A percentile compares a stretch with the other conserved stretches of the same genome.
Evolutionary conservation across 2,888 invertebrate species (phyloP).

Genomic region (Plutella xylostella): DNA sequence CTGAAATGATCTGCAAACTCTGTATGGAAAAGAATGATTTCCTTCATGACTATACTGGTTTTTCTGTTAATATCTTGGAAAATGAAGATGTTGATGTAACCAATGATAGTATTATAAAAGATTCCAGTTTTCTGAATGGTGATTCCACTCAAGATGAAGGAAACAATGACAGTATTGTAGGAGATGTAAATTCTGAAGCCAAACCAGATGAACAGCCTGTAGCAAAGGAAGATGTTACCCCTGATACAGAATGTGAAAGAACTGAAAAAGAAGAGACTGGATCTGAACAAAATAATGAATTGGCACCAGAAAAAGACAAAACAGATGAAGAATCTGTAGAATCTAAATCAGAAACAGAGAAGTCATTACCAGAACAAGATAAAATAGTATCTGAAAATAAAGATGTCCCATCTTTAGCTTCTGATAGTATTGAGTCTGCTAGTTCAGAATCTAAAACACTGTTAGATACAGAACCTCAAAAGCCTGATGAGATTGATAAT

Average conservation of each 20-base stretch:
- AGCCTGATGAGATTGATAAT: conserved; percentile 1
- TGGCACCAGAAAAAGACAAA: conserved; percentile 9
- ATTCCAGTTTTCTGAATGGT: background rate
- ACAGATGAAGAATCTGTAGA: background rate
- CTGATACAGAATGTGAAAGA: background rate
- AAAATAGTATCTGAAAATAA: conserved; percentile 5
- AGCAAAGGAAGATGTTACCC: background rate
- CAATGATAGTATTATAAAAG: conserved; percentile 1
- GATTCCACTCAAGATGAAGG: background rate
- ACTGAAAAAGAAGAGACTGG: background rate
- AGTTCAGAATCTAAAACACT: background rate
- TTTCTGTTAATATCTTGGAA: conserved; percentile 42
- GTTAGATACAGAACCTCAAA: background rate
- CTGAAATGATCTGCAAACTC: conserved; percentile 85
- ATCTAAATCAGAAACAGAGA: background rate
- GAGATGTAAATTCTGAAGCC: conserved; percentile 9
- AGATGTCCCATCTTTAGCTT: too few relatives aligned
- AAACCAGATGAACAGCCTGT: conserved; percentile 9
- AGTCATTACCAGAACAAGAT: conserved; percentile 4
- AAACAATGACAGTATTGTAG: background rate
- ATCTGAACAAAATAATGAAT: conserved; percentile 8
- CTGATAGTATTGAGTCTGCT: conserved; percentile 5
- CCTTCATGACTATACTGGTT: conserved; percentile 75
- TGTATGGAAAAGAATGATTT: conserved; percentile 85
- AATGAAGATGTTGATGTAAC: conserved; percentile 28